Percentiles rank a stretch among this genome's conserved stretches.
Conservation (phyloP, 2,888 invertebrate species). For the Polymixis lichenea region DNA sequence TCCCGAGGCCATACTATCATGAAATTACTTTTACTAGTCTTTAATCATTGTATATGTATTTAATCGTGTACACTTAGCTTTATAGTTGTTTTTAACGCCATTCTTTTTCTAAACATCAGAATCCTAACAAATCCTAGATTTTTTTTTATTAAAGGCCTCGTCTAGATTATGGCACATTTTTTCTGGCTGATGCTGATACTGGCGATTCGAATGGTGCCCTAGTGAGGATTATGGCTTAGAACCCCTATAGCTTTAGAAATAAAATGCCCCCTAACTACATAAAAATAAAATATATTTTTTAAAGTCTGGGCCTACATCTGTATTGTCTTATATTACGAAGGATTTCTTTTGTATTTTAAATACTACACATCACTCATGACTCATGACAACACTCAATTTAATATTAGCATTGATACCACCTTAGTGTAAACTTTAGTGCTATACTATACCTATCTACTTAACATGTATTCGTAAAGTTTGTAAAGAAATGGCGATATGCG, state of each 20-base stretch:
- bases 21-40: constrained; percentile 80
- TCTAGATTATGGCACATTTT: not conserved
- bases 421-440: constrained; percentile 39
- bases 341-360: constrained; percentile 29
- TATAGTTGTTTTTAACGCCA: constrained; percentile 35
- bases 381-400: constrained; percentile 36
- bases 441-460: constrained; percentile 29
- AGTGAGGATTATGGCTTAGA: not conserved
- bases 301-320: not conserved
- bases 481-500: constrained; percentile 72
- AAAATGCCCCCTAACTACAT: not conserved
- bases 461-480: constrained; percentile 62
- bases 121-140: not conserved
- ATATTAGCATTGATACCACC: constrained; percentile 55
- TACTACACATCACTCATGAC: constrained; percentile 43
- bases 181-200: not conserved
- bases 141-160: not conserved
- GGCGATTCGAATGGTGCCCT: not conserved
- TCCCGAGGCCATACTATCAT: constrained; percentile 83
- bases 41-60: too few relatives aligned
- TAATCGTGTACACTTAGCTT: constrained; percentile 47
- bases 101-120: constrained; percentile 9
- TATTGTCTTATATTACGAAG: constrained; percentile 38
- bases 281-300: not conserved
- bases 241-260: not conserved